These are phyloP conservation scores for Pangasius sanitwongsei DNA, from an alignment of 2,797 vertebrate species.

Conservation along the genomic window DNA sequence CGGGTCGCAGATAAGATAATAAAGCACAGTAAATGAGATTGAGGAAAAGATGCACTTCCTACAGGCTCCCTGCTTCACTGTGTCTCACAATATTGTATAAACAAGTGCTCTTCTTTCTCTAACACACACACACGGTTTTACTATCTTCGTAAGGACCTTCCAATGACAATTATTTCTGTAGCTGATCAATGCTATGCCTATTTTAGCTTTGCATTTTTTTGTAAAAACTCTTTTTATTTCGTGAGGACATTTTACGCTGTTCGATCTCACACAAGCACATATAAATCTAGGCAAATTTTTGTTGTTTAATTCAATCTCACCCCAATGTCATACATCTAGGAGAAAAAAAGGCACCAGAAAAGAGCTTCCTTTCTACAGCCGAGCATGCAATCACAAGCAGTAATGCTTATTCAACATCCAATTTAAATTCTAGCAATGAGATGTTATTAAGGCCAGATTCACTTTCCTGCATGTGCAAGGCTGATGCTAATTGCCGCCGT, in stretches of 20 bases:
- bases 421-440: conserved; percentile 80
- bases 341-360: conserved; percentile 60
- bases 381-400: conserved; percentile 74
- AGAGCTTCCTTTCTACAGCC: conserved; percentile 65
- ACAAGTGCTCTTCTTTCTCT: neutral
- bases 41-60: conserved; percentile 9
- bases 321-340: conserved; percentile 74
- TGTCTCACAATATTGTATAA: neutral
- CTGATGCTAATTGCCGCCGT: conserved; percentile 68
- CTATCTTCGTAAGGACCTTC: neutral
- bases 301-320: conserved; percentile 77
- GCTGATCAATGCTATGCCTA: neutral
- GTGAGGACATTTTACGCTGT: neutral
- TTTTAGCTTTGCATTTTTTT: neutral
- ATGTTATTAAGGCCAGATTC: conserved; percentile 66
- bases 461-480: conserved; percentile 70
- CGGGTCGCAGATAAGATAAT: neutral
- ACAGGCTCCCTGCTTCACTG: neutral
- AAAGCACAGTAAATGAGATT: conserved; percentile 6
- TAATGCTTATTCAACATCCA: conserved; percentile 85
- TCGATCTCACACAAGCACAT: neutral
- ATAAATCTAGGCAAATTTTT: neutral
- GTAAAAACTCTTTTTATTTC: neutral
- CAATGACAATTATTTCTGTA: neutral
- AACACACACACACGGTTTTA: neutral